phyloP scores from a whole-genome alignment of 2,888 invertebrate genomes.

The Philereme vetulata region DNA sequence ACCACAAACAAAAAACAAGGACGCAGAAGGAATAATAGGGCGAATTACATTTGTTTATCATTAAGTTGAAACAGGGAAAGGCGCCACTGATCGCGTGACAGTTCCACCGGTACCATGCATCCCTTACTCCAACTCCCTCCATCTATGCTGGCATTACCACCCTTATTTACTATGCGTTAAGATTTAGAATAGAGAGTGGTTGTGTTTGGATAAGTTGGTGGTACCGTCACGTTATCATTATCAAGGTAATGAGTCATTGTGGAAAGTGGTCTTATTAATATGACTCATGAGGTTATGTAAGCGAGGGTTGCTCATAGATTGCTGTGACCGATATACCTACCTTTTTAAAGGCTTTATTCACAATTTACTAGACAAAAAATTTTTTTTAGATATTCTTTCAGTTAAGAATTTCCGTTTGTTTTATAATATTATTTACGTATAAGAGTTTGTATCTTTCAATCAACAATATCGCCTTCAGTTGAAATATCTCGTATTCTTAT shows the following conservation, averaged over 20 bases:
- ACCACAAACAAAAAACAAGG: constrained; percentile 44
- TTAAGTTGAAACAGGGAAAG: constrained; percentile 65
- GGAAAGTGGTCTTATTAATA: constrained; percentile 65
- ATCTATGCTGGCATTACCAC: constrained; percentile 20
- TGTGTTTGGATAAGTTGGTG: constrained; percentile 31
- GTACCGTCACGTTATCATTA: constrained; percentile 60
- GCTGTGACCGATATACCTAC: constrained; percentile 29
- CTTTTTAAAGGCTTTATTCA: not conserved
- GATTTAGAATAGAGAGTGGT: constrained; percentile 38
- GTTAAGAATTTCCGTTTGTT: too few relatives aligned
- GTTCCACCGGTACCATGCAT: constrained; percentile 49
- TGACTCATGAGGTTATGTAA: constrained; percentile 58
- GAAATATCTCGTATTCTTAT: too few relatives aligned
- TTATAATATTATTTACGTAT: too few relatives aligned
- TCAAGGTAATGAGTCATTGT: constrained; percentile 75
- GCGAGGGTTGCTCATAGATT: constrained; percentile 39
- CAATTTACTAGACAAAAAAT: not conserved
- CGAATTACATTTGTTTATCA: constrained; percentile 69
- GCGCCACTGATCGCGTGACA: constrained; percentile 72
- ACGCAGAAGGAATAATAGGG: constrained; percentile 48
- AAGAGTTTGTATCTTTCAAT: too few relatives aligned
- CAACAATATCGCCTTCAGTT: too few relatives aligned
- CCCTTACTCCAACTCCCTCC: constrained; percentile 40
- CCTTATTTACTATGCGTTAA: constrained; percentile 41
- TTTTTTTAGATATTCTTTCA: too few relatives aligned